Percentiles rank a stretch among this genome's conserved stretches.
Evolutionary conservation across 1,140 invertebrate species (phyloP).

Genomic region (Yoshiicerus persimilis): DNA sequence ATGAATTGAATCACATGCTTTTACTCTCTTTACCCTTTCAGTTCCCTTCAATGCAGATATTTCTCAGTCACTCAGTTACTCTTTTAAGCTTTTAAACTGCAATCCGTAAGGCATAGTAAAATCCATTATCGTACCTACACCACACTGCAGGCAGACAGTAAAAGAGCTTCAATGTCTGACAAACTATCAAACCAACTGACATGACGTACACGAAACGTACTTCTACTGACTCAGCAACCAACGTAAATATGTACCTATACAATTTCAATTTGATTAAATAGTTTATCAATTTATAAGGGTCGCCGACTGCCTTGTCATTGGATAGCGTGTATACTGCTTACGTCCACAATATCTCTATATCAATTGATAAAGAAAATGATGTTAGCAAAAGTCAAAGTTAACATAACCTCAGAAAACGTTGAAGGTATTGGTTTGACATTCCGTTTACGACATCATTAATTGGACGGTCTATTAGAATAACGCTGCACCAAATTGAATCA

Average conservation of each 20-base stretch:
- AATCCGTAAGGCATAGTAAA: neutral
- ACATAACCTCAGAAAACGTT: neutral
- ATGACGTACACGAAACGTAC: neutral
- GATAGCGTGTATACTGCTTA: too few species aligned
- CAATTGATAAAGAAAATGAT: neutral
- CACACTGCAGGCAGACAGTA: neutral
- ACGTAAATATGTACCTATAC: neutral
- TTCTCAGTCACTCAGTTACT: neutral
- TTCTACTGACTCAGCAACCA: neutral
- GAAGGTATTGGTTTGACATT: neutral
- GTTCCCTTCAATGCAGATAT: neutral
- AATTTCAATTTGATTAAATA: neutral
- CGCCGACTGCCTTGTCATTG: neutral
- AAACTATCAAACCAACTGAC: neutral
- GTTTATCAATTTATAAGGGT: neutral
- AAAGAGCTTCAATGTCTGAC: neutral
- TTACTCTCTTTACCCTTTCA: neutral
- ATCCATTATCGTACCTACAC: neutral
- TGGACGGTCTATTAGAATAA: neutral
- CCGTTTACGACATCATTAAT: neutral
- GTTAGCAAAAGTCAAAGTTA: neutral
- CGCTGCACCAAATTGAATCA: neutral
- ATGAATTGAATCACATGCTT: neutral
- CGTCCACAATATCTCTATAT: neutral
- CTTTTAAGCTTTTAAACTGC: neutral